These are phyloP conservation scores for Jacana jacana DNA, from an alignment of 2,113 vertebrate species.

Conservation along the genomic window DNA sequence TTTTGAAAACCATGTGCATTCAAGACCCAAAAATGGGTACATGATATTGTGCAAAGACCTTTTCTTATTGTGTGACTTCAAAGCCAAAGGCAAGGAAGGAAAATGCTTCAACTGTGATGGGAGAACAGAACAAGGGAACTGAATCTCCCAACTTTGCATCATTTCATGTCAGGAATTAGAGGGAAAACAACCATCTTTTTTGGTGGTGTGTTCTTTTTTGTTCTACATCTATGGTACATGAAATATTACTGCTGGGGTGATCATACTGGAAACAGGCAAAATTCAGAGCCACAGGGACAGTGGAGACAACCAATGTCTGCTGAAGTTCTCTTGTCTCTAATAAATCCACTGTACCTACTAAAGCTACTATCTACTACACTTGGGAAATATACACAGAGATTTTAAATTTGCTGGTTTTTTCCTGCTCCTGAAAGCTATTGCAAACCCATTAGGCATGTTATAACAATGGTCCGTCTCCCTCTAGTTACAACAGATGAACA, in stretches of 20 bases:
- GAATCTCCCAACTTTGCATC: neutral
- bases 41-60: neutral
- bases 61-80: neutral
- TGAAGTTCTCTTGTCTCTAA: neutral
- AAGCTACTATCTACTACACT: neutral
- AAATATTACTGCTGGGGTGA: neutral
- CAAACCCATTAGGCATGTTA: neutral
- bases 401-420: neutral
- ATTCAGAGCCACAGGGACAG: neutral
- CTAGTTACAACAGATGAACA: neutral
- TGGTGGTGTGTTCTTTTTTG: neutral
- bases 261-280: neutral
- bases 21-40: neutral
- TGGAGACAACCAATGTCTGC: neutral
- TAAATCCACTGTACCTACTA: neutral
- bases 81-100: neutral
- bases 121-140: neutral
- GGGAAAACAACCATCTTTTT: neutral
- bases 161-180: neutral
- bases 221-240: neutral
- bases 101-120: accelerated
- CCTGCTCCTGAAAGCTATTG: neutral
- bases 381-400: neutral
- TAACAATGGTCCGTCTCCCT: neutral
- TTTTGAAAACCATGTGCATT: neutral